Conservation (phyloP, 2,888 invertebrate species). For the Chironomus tentans region DNA sequence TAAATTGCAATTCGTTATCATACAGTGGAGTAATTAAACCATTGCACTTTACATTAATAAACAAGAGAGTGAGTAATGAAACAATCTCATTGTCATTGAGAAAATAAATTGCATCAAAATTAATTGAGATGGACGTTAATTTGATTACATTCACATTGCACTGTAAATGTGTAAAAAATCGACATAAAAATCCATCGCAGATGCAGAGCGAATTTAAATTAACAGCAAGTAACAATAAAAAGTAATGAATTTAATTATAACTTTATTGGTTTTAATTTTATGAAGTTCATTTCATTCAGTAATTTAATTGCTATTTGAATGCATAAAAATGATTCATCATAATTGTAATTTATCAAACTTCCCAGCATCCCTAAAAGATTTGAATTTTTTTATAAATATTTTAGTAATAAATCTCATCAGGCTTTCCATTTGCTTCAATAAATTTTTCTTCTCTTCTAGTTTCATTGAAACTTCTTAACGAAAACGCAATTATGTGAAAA, state of each 20-base stretch:
- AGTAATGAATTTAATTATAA: neutral
- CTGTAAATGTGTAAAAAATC: neutral
- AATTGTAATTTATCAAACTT: too few relatives aligned
- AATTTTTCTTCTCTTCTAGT: too few relatives aligned
- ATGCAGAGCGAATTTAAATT: neutral
- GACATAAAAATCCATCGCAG: neutral
- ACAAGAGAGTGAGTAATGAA: neutral
- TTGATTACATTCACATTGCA: conserved; percentile 7
- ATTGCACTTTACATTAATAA: conserved; percentile 1
- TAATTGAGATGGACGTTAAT: conserved; percentile 17
- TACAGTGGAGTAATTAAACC: neutral
- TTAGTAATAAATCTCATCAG: neutral
- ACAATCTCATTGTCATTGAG: neutral
- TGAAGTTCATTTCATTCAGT: neutral
- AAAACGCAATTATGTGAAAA: too few relatives aligned
- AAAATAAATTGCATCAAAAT: conserved; percentile 12
- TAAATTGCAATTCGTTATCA: neutral
- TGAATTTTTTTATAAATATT: neutral
- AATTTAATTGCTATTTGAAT: neutral
- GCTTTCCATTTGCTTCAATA: too few relatives aligned
- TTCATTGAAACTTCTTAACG: too few relatives aligned
- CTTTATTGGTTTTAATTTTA: neutral
- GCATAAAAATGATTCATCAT: neutral
- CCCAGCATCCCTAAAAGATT: neutral
- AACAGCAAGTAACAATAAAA: neutral